Base-by-base conservation (phyloP, 2,797 vertebrate genomes). In the Falco cherrug region DNA sequence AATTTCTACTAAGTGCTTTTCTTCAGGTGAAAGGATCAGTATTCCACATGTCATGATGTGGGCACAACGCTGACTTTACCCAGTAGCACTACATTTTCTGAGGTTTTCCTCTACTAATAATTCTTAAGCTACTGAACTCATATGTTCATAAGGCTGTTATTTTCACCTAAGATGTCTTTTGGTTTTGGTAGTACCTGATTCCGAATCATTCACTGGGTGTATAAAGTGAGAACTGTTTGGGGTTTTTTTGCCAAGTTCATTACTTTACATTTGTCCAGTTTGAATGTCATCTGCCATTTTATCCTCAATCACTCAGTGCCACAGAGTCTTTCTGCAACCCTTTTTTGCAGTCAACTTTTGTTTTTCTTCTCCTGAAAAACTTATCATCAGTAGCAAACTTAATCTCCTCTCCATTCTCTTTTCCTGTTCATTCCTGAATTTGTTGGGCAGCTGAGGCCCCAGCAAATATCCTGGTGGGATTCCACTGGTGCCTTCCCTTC, bases 321-420 rank as follows among this genome's bases (percentile, higher is more conserved):
- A 43, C 2, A 2, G 35, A 88, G 43, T 29, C 57, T 75, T 90
- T 92, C 67, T 88, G n/a, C 61, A 84, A 15, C 22, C 35, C 53
- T 60, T 14, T 84, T 92, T 85, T 83, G 10, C 29, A 76, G 50
- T 76, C 70, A 56, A 13, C 47, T 82, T 41, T 28, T 89, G 37
- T 18, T 94, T 93, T 84, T 70, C 28, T 76, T 81, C 20, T 63
- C 5, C 43, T 73, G 70, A 84, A 93, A 83, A 83, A 31, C 43
- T 84, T 91, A 28, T 8, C 19, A 37, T 17, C 20, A n/a, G 59
- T 19, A 84, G 67, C 57, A 89, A 90, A 84, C 69, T 88, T 88
- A 87, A 92, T 95, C 84, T 92, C 33, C 21, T 76, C 26, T 79
- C 35, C 13, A 12, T 84, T 96, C 71, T 76, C 35, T 87, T 87